Conservation (phyloP, 2,113 vertebrate species). For the Nothocercus julius region DNA sequence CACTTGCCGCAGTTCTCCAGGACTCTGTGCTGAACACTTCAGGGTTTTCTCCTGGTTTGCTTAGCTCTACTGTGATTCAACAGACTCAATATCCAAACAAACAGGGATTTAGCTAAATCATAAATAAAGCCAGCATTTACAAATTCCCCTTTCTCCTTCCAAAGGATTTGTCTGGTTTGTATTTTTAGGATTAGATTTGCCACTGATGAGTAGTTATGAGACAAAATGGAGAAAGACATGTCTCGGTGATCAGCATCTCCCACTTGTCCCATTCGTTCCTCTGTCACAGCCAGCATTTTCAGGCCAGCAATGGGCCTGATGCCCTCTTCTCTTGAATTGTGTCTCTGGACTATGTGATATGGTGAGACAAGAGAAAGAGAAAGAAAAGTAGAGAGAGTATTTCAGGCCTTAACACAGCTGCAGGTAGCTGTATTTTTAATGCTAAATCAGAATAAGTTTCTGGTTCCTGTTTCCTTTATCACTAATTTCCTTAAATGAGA, state of each 20-base stretch:
- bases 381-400: background rate
- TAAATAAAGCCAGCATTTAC: background rate
- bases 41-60: background rate
- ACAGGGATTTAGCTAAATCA: background rate
- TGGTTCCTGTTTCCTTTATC: constrained; percentile 50
- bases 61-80: constrained; percentile 15
- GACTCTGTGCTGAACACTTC: background rate
- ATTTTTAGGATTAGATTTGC: constrained; percentile 33
- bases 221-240: background rate
- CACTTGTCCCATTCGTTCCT: background rate
- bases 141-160: constrained; percentile 22
- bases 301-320: background rate
- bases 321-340: background rate
- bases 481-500: constrained; percentile 71
- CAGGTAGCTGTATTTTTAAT: constrained; percentile 16
- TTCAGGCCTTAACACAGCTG: constrained; percentile 10
- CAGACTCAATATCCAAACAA: constrained; percentile 24
- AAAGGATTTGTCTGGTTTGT: constrained; percentile 35
- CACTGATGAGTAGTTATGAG: constrained; percentile 6
- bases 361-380: background rate
- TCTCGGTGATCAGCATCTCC: background rate
- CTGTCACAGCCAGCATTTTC: background rate
- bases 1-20: background rate
- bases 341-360: background rate
- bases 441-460: constrained; percentile 43